phyloP scores from a whole-genome alignment of 1,140 invertebrate genomes.

The Drosophila sulfurigaster region DNA sequence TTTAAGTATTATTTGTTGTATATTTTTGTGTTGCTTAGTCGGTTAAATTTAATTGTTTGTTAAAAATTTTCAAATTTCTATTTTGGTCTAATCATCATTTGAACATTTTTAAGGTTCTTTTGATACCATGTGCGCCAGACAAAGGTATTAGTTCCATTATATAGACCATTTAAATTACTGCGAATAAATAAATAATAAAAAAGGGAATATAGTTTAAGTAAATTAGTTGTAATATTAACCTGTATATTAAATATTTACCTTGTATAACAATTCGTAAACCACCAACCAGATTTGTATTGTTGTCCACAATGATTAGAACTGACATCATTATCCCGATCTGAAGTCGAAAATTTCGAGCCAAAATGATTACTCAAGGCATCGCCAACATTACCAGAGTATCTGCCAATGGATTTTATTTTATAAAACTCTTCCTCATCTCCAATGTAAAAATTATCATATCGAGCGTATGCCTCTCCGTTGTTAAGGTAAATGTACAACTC shows the following conservation, averaged over 20 bases:
- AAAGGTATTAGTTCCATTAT: not conserved
- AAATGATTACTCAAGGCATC: conserved; percentile 3
- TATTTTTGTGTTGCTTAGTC: too few relatives aligned
- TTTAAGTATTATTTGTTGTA: too few relatives aligned
- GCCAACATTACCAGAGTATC: conserved; percentile 7
- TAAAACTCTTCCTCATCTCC: conserved; percentile 8
- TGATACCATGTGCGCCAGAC: not conserved
- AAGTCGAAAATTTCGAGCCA: conserved; percentile 10
- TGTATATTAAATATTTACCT: not conserved
- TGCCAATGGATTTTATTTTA: not conserved
- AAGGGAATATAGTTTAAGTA: not conserved
- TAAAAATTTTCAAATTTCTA: not conserved
- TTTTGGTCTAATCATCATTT: conserved; percentile 31
- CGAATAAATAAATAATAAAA: not conserved
- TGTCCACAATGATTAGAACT: not conserved
- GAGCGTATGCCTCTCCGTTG: conserved; percentile 1
- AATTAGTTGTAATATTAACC: too few relatives aligned
- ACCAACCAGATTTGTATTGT: conserved; percentile 15
- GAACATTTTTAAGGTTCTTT: conserved; percentile 6
- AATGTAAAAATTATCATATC: conserved; percentile 9
- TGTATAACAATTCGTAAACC: conserved; percentile 5
- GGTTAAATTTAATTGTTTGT: too few relatives aligned
- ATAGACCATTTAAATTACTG: conserved; percentile 25
- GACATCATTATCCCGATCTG: conserved; percentile 8
- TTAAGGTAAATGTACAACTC: conserved; percentile 19